Base-by-base conservation (phyloP, 2,797 vertebrate species). In the Dendrocincla fuliginosa region DNA sequence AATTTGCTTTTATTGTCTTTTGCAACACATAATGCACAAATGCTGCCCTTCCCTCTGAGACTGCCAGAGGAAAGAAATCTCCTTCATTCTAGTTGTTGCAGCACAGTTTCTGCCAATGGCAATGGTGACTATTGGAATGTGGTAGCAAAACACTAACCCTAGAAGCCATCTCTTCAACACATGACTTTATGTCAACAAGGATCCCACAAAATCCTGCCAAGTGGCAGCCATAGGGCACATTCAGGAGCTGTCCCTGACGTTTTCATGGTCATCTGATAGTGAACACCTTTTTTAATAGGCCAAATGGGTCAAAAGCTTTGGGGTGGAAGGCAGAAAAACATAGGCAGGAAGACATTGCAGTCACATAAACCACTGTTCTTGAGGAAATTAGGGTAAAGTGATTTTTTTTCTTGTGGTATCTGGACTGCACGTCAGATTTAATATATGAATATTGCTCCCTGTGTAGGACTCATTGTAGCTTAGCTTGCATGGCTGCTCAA, bases 1-100 rank as follows among this genome's bases (percentile, higher is more conserved):
- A 96, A 97, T 97, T 97, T 96, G 27, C 82, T 94, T 94, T 74
- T 96, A 95, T 44, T 73, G 86, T 37, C 47, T 84, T 97, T 95
- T 92, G 47, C 74, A 73, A 20, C 14, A 55, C 9, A 22, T 47
- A 57, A 61, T 70, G 68, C 47, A 87, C 71, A 90, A 95, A 91
- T 89, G 84, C 44, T 97, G 82, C 80, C 60, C 92, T 81, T 56
- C 75, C 47, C 23, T 60, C 46, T 12, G 49, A 90, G 64, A 35
- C 41, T 74, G 74, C 32, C 39, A 89, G 81, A 90, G 75, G 76
- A 96, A 85, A 89, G 67, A 81, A 52, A 82, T 86, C 75, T 89
- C 70, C 76, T 61, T 89, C 56, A 53, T 25, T 11, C 24, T 73
- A 88, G 33, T 70, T 56, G 70, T 16, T 82, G 59, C 81, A 94